These are phyloP conservation scores for Drosophila kokeensis DNA, from an alignment of 2,888 invertebrate species.

Conservation along the genomic window DNA sequence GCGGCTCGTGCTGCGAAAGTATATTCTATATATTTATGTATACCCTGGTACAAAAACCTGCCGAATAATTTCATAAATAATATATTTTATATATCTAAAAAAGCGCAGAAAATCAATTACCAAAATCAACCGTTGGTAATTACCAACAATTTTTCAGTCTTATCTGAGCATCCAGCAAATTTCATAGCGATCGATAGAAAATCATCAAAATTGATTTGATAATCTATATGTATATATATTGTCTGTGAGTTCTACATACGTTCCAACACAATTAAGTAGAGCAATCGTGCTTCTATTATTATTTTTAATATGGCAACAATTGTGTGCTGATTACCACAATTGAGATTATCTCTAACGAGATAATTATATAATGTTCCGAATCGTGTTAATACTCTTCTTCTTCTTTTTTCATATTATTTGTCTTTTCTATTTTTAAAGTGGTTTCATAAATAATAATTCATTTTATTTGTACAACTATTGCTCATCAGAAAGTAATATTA, in stretches of 20 bases:
- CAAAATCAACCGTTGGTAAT: not conserved
- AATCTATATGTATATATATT: not conserved
- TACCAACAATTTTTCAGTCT: not conserved
- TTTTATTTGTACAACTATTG: slow-evolving; percentile 2
- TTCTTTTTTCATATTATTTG: not conserved
- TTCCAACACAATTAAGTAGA: not conserved
- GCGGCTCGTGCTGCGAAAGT: not conserved
- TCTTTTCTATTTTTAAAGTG: not conserved
- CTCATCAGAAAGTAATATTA: slow-evolving; percentile 2
- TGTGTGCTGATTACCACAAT: not conserved
- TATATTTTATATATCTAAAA: not conserved
- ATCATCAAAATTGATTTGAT: not conserved
- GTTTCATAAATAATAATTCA: not conserved
- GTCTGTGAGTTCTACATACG: not conserved
- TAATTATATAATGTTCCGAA: not conserved
- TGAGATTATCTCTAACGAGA: not conserved
- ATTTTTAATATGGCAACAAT: not conserved
- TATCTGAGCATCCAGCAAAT: not conserved
- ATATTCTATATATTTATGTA: not conserved
- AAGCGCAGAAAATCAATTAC: not conserved
- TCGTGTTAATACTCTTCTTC: not conserved
- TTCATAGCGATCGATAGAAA: not conserved
- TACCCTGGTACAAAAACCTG: not conserved
- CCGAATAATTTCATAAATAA: not conserved
- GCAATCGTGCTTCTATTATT: not conserved